These are phyloP conservation scores for Drosophila infuscata DNA, from an alignment of 2,888 invertebrate species.

Conservation along the genomic window DNA sequence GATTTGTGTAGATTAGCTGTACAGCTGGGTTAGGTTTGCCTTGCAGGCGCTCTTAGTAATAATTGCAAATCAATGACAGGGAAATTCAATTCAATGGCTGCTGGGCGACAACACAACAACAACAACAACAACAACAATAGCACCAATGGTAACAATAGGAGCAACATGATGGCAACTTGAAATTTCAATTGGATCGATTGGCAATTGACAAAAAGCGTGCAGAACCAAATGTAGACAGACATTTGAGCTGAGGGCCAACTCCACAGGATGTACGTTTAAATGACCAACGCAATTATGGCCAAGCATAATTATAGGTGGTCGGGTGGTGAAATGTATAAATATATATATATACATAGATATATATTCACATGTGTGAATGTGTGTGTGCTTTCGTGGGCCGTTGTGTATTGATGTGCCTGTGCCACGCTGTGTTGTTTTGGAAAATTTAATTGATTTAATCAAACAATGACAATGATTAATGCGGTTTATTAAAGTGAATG, in stretches of 20 bases:
- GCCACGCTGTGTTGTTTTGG: constrained; percentile 17
- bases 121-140: constrained; percentile 22
- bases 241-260: constrained; percentile 16
- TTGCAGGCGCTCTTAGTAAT: constrained; percentile 68
- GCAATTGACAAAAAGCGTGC: constrained; percentile 59
- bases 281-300: constrained; percentile 69
- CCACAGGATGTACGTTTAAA: constrained; percentile 54
- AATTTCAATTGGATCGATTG: constrained; percentile 62
- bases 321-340: neutral
- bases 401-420: constrained; percentile 2
- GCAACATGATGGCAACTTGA: constrained; percentile 33
- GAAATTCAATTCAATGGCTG: constrained; percentile 66
- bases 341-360: neutral
- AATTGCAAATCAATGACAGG: constrained; percentile 77
- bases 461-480: constrained; percentile 63
- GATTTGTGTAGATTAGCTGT: constrained; percentile 55
- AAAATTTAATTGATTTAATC: constrained; percentile 65
- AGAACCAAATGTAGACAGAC: constrained; percentile 40
- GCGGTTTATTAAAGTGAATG: constrained; percentile 15
- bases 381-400: neutral
- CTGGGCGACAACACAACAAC: constrained; percentile 45
- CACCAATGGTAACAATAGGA: constrained; percentile 21
- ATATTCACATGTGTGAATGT: neutral
- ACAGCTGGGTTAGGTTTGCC: constrained; percentile 48
- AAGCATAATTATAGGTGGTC: constrained; percentile 46